Percentiles rank a stretch among this genome's conserved stretches.
Conservation (phyloP, 2,797 vertebrate genomes). For the Heliangelus exortis region DNA sequence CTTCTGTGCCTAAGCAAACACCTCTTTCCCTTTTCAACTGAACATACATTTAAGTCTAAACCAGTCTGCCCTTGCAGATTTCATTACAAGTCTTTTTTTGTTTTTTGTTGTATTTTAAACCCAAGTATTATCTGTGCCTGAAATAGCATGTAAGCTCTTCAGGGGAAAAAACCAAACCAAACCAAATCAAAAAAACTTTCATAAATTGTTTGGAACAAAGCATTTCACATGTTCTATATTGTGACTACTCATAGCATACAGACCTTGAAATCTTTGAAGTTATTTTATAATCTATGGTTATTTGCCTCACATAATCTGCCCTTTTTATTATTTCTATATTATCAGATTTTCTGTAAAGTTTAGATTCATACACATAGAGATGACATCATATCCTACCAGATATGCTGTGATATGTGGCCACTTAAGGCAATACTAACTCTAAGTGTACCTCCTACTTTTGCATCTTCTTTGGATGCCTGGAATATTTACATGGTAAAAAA, state of each 20-base stretch:
- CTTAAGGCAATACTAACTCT: background rate
- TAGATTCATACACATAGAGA: background rate
- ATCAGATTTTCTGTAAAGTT: slow-evolving; percentile 30
- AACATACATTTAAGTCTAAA: background rate
- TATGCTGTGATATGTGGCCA: background rate
- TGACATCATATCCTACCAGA: background rate
- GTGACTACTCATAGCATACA: slow-evolving; percentile 9
- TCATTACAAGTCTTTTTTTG: background rate
- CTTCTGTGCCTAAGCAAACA: background rate
- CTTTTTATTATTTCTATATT: background rate
- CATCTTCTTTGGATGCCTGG: background rate
- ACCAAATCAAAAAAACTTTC: background rate
- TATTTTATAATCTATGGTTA: slow-evolving; percentile 30
- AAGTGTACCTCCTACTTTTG: background rate
- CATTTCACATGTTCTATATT: slow-evolving; percentile 14
- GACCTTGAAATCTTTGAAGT: background rate
- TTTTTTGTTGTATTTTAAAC: background rate
- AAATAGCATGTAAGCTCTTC: background rate
- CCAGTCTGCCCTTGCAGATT: background rate
- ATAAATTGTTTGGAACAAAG: slow-evolving; percentile 11
- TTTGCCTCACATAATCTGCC: slow-evolving; percentile 26
- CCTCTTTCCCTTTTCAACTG: background rate
- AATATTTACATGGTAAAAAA: background rate
- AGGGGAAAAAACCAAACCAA: background rate
- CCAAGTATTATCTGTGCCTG: background rate